Evolutionary conservation across 2,797 vertebrate genomes (phyloP).

Genomic region (Hypotaenidia philippensis): DNA sequence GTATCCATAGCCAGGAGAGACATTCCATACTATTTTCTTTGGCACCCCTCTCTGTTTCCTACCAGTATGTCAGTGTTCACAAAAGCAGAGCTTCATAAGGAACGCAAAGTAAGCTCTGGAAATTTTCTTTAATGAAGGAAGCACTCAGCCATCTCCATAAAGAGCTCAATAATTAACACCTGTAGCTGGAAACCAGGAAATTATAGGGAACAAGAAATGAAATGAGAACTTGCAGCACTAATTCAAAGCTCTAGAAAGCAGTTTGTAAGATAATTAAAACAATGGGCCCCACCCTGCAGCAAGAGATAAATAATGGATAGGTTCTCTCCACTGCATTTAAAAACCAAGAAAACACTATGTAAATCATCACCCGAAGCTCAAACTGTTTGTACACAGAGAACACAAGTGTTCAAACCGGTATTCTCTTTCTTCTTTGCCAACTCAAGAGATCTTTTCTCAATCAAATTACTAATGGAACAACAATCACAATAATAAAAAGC

Average conservation of each 20-base stretch:
- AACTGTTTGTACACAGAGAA: background rate
- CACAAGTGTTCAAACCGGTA: background rate
- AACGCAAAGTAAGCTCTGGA: background rate
- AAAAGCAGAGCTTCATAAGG: background rate
- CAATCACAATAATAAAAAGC: slow-evolving; percentile 43
- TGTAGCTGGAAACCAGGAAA: background rate
- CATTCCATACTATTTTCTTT: background rate
- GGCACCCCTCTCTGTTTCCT: background rate
- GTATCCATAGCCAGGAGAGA: background rate
- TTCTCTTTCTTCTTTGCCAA: background rate
- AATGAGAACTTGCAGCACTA: background rate
- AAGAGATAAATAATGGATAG: background rate
- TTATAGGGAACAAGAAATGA: background rate
- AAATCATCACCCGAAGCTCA: background rate
- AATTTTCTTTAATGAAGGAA: background rate
- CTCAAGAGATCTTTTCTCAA: background rate
- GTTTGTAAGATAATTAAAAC: slow-evolving; percentile 8
- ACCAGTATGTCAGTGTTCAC: background rate
- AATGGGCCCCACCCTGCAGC: background rate
- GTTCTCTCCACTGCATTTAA: background rate
- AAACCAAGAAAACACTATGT: background rate
- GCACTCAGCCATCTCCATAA: background rate
- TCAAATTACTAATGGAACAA: slow-evolving; percentile 16
- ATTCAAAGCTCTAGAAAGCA: background rate
- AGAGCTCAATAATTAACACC: background rate